Evolutionary conservation across 92 coral and sea anemone species (phyloP).

Genomic region (Palythoa grandis): DNA sequence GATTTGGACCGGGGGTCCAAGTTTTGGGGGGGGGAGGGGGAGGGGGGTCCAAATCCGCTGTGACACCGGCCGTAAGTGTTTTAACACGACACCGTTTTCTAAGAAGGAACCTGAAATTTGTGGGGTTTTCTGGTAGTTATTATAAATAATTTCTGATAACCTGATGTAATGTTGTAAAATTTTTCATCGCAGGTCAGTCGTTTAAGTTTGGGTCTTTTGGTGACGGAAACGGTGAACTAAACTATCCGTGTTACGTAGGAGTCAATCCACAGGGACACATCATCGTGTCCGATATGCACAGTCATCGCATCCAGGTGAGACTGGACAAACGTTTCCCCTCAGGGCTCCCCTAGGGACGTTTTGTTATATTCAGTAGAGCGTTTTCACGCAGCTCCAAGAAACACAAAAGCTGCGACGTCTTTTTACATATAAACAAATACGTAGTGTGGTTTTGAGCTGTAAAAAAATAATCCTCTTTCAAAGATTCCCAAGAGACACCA

Average conservation of each 20-base stretch:
- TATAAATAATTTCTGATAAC: background rate
- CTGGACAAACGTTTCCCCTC: background rate
- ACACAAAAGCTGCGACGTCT: background rate
- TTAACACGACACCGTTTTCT: background rate
- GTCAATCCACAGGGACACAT: slow-evolving; percentile 95
- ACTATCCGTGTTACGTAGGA: slow-evolving; percentile 96
- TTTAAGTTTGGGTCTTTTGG: slow-evolving; percentile 99
- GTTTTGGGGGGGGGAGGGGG: no score
- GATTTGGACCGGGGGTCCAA: no score
- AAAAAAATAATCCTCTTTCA: no score
- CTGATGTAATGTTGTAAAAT: background rate
- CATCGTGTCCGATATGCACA: slow-evolving; percentile 99
- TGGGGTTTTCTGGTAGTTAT: background rate
- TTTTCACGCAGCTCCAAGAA: background rate
- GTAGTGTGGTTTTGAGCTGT: no score
- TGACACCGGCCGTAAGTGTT: no score
- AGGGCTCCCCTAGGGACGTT: background rate
- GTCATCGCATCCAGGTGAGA: slow-evolving; percentile 96
- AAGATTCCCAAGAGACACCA: no score
- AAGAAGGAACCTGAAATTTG: background rate
- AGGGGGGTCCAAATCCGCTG: no score
- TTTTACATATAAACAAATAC: no score
- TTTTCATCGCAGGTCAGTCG: slow-evolving; percentile 78
- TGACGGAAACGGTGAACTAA: slow-evolving; percentile 94
- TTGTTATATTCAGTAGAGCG: no score